Evolutionary conservation across 2,797 vertebrate genomes (phyloP), one percentile per base, ranked within the genome.

Genomic region (Pipistrellus kuhlii): DNA sequence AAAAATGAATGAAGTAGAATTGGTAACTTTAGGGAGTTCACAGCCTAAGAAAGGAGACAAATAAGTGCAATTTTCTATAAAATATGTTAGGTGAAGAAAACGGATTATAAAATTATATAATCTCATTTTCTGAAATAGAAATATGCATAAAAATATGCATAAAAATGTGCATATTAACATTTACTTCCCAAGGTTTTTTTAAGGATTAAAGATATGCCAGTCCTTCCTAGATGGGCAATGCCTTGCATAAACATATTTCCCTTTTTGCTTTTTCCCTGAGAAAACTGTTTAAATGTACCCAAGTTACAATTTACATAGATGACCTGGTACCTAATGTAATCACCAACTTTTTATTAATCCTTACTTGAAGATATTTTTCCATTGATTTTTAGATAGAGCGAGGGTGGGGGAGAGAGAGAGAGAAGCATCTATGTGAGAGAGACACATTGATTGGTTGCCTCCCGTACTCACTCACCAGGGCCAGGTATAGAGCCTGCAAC

Each of bases 121-220:
- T 68, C 10, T 76, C 55, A 38, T 85, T 84, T 87, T 93, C 59
- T 90, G 73, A 93, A 81, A 53, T 80, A 91, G 94, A 95, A 27
- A 82, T 44, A 44, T 38, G 35, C 35, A 82, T 64, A 73, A 38
- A 38, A 38, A 38, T 35, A 35, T 85, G 5, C 32, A 87, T 41
- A 76, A 55, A 83, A 90, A 69, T n/a, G 20, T 11, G 30, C 32
- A 80, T 75, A 41, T 38, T 85, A 78, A 10, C 27, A 75, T 85
- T 86, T 64, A 89, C 8, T 23, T 82, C 32, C 55, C 68, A 78
- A 82, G 27, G 5, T 17, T 90, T 94, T 72, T 73, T 21, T 41
- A 57, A 85, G 32, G 27, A 80, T 59, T 85, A 44, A 4, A 78
- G 21, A 23, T 30, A 75, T 35, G 41, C 78, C 77, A 81, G 69